Evolutionary conservation across 2,113 vertebrate species (phyloP), one percentile per base, ranked within the genome.

Genomic region (Lepisosteus osseus): DNA sequence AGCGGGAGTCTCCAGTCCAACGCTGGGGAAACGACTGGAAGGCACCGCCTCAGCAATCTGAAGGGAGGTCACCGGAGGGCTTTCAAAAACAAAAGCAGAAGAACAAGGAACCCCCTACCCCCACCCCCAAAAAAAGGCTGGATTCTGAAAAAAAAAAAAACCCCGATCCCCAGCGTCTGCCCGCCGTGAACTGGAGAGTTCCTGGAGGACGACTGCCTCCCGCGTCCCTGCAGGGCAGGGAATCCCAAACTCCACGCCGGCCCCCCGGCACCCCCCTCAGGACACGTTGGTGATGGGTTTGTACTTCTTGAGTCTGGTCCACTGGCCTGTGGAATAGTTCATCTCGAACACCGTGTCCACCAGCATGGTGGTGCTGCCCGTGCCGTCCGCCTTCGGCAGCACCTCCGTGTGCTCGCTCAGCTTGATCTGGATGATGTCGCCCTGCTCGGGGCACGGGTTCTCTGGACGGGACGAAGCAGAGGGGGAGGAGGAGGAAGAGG

Each of bases 281-380:
- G 97, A 97, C 73, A 90, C 91, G 2, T 94, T 97, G 83, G 96
- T 96, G 87, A 99, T 96, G 78, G 97, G 97, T 86, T 99, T 99
- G 92, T 98, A 97, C 87, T 99, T 99, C 92, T 98, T 99, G 88
- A 99, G 97, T 76, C 97, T 95, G 47, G 95, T 98, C 97, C 97
- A 99, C 92, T 99, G 95, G 81, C 97, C 97, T 3, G 97, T 99
- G 70, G 95, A 95, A 74, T 99, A 99, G 95, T 99, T 99, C 97
- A 99, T 99, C 93, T 99, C 97, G 71, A 99, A 99, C 79, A 99
- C 96, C 0, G 97, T 99, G 86, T 99, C 97, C 76, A 99, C 97
- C 84, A 99, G 89, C 97, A 98, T 99, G 75, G 97, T 98, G 87
- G 96, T 99, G 86, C 95, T 99, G 86, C 97, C 97, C 1, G 95